Conservation (phyloP, 2,888 invertebrate genomes). For the Archips xylosteana region DNA sequence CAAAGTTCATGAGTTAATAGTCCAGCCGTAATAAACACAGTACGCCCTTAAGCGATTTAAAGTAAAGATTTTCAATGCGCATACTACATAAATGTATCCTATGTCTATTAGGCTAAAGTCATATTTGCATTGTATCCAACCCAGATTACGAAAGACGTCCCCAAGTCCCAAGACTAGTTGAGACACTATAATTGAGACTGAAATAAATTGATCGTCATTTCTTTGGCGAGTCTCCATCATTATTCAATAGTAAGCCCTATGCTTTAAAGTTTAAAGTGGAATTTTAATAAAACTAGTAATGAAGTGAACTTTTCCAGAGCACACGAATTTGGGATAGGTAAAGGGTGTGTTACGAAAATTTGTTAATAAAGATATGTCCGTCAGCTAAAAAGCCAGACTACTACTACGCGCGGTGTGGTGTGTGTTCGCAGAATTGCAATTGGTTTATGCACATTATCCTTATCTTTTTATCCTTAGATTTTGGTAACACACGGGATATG, state of each 20-base stretch:
- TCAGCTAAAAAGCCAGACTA: no score
- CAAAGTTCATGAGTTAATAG: no score
- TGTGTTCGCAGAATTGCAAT: no score
- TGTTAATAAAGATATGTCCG: no score
- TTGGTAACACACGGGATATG: no score
- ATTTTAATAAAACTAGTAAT: neutral
- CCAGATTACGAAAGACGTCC: conserved; percentile 31
- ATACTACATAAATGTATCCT: conserved; percentile 2
- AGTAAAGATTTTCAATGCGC: neutral
- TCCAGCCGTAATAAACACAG: no score
- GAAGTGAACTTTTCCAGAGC: neutral
- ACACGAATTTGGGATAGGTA: neutral
- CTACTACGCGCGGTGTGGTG: no score
- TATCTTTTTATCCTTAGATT: no score
- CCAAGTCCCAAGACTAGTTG: conserved; percentile 32
- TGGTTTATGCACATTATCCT: no score
- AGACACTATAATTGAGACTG: conserved; percentile 26
- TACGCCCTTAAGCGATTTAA: neutral
- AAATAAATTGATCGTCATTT: conserved; percentile 32
- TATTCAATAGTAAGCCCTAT: neutral
- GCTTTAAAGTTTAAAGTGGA: neutral
- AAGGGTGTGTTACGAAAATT: no score
- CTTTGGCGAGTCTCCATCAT: neutral
- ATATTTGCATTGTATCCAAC: conserved; percentile 30
- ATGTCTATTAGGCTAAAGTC: conserved; percentile 16